phyloP scores from a whole-genome alignment of 2,888 invertebrate species.

The Halocaridina rubra region DNA sequence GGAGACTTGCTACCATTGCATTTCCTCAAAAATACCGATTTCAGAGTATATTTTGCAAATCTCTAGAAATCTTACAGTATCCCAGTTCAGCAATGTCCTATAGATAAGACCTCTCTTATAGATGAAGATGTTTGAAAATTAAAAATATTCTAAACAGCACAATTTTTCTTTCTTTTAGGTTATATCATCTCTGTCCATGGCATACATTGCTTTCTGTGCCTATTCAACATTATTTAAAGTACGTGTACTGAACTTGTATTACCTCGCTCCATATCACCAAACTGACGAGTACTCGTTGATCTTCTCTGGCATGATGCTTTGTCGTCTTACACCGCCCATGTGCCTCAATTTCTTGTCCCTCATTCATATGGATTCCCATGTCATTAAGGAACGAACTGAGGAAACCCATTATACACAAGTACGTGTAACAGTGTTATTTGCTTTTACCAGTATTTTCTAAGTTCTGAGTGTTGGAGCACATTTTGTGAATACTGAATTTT shows the following conservation, averaged over 20 bases:
- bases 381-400: slow-evolving; percentile 81
- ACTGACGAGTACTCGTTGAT: slow-evolving; percentile 99
- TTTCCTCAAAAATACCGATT: no score
- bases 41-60: no score
- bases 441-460: no score
- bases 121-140: not conserved
- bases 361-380: slow-evolving; percentile 97
- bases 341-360: slow-evolving; percentile 97
- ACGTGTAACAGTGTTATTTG: no score
- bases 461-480: no score
- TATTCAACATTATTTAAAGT: slow-evolving; percentile 98
- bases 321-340: slow-evolving; percentile 96
- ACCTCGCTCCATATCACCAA: slow-evolving; percentile 96
- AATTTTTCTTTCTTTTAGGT: slow-evolving; percentile 74
- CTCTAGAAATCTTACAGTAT: no score
- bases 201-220: slow-evolving; percentile 96
- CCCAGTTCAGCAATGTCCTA: no score
- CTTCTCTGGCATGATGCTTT: slow-evolving; percentile 95
- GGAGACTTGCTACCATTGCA: no score
- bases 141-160: no score
- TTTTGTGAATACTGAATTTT: no score
- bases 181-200: slow-evolving; percentile 89
- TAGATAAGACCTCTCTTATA: no score
- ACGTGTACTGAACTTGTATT: slow-evolving; percentile 94
- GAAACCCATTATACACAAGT: slow-evolving; percentile 93